Evolutionary conservation across 2,797 vertebrate species (phyloP), one percentile per base, ranked within the genome.

Genomic region (Fistularia commersonii): DNA sequence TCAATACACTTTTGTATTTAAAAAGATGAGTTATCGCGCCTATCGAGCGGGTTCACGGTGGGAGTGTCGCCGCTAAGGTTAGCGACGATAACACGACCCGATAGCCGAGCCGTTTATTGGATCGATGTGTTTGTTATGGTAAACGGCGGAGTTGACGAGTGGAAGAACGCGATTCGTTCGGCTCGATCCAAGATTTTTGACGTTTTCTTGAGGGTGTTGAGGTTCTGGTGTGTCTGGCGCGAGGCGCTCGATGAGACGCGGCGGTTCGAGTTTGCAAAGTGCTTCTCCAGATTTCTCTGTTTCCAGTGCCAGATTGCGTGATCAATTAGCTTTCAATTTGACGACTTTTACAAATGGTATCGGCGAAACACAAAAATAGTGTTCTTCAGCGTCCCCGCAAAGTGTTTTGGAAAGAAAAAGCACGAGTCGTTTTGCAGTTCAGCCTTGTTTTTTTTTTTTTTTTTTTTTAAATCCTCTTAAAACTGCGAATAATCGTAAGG

Each of bases 261-360:
- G 35, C 48, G 53, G 37, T 48, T 41, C 54, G 46, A 2, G 23
- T 2, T 23, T 23, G 23, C 23, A 23, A 65, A 64, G 46, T 54
- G 51, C 37, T 51, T 57, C 53, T 60, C 61, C 76, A 59, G 63
- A 75, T 71, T 73, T 74, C 74, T 51, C 40, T 63, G 42, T 73
- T 76, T 62, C 44, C 54, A 1, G 54, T 66, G 72, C 68, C 76
- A 76, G 61, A 69, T 60, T 64, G 53, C 59, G 45, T 66, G 52
- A 79, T 80, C 77, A 76, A 77, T 77, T 74, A 77, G 49, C 56
- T 72, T 77, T 76, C 57, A 57, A 64, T 73, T 66, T 77, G 58
- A 50, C 65, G 44, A 75, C 39, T 11, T 23, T 23, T 23, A 23
- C 43, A 62, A 32, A 63, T 38, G 50, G 53, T 32, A 11, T 42